Evolutionary conservation across 2,797 vertebrate species (phyloP).

Genomic region (Dipus sagitta): DNA sequence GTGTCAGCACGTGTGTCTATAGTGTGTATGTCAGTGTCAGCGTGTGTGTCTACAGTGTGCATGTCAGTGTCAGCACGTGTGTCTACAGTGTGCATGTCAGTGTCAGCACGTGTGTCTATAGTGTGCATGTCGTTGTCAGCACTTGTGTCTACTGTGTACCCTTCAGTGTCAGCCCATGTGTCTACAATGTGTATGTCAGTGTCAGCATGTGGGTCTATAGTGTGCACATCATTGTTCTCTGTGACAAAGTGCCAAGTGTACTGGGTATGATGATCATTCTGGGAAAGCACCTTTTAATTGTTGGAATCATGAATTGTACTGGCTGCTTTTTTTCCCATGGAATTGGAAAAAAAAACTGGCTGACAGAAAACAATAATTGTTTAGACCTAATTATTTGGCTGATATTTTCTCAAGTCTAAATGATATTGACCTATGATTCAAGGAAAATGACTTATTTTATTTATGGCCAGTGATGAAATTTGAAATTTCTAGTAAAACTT

Average conservation of each 20-base stretch:
- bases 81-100: too few species aligned
- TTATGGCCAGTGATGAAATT: conserved; percentile 43
- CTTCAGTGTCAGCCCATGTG: too few species aligned
- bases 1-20: too few species aligned
- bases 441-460: conserved; percentile 11
- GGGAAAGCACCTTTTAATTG: not conserved
- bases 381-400: conserved; percentile 6
- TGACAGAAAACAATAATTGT: not conserved
- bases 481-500: conserved; percentile 21
- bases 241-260: not conserved
- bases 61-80: too few species aligned
- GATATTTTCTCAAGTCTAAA: conserved; percentile 25
- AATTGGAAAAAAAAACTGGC: not conserved
- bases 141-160: too few species aligned
- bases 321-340: conserved; percentile 11
- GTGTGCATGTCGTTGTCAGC: too few species aligned
- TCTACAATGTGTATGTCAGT: too few species aligned
- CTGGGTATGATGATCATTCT: not conserved
- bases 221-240: not conserved
- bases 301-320: not conserved
- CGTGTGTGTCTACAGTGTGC: too few species aligned
- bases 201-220: too few species aligned
- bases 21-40: too few species aligned
- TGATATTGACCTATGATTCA: not conserved
- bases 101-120: too few species aligned